phyloP scores from a whole-genome alignment of 1,140 invertebrate genomes.

The Oncopeltus fasciatus region DNA sequence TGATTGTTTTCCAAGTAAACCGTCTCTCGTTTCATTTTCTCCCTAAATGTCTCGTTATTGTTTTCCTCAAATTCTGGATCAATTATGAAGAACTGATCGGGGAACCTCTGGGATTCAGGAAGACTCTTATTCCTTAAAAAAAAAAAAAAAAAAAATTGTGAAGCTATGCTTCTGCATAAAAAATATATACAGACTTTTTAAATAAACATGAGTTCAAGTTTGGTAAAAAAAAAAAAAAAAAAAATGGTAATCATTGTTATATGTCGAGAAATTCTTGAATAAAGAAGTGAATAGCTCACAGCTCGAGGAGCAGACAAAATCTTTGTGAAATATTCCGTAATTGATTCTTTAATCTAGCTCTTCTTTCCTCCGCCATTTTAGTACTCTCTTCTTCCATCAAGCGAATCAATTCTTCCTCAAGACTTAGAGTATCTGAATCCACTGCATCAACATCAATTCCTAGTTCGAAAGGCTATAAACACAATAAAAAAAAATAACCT shows the following conservation, averaged over 20 bases:
- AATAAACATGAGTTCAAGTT: no score
- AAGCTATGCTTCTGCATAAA: no score
- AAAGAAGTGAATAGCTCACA: no score
- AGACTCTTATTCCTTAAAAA: constrained; percentile 2
- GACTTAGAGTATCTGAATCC: background rate
- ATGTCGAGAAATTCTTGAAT: no score
- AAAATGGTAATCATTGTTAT: no score
- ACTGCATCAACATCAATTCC: background rate
- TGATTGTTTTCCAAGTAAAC: background rate
- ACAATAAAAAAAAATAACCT: background rate
- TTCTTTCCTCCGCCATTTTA: background rate
- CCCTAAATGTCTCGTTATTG: background rate
- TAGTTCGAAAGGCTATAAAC: background rate
- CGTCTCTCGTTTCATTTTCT: background rate
- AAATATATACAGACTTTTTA: no score
- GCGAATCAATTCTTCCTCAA: background rate
- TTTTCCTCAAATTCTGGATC: background rate
- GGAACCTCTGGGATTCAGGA: background rate
- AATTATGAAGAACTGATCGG: background rate
- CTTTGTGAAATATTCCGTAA: background rate
- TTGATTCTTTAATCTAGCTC: background rate
- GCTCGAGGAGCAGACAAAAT: background rate
- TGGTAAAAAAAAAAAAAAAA: no score
- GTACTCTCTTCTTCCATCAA: background rate
- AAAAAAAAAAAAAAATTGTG: no score